Evolutionary conservation across 30 jellyfish, hydroid and myxozoan species (phyloP), one percentile per base, ranked within the genome.

Genomic region (Haliclystus octoradiatus): DNA sequence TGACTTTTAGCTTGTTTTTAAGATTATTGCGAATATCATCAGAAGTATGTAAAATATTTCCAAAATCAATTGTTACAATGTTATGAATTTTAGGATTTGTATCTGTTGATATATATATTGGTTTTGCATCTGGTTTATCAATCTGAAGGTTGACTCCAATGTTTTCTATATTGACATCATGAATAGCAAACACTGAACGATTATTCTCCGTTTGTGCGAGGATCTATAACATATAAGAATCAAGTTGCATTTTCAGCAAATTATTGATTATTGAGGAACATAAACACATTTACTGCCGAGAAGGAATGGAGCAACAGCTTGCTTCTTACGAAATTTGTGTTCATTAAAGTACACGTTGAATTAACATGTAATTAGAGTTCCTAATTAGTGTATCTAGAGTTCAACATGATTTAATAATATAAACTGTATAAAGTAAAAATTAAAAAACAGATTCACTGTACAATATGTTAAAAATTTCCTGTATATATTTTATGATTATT

Each of bases 71-170:
- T 4, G 69, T 67, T 12, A 95, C 95, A 23, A 33, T 62, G 61
- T 81, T 75, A 12, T 9, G 3, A 66, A 81, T 40, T 12, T 60
- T 60, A 26, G 84, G 82, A 49, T 89, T 70, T 14, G 50, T 68
- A 26, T 69, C 62, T 40, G 92, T 63, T 15, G 84, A 52, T 24
- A 34, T 63, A 23, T 66, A 61, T 14, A 68, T 63, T 9, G 97
- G 95, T 52, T n/a, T 33, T 2, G 97, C 93, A 64, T 57, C 35
- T 22, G 77, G 7, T 52, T 75, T 81, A 1, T 66, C 73, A 23
- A 92, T 95, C n/a, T 22, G 34, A 64, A 88, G 52, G 69, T 81
- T 81, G 14, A 77, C n/a, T 13, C 97, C 97, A 63, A 88, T 68
- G 3, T 49, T 65, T 1, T 77, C 93, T 2, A 74, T 60, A 14